Evolutionary conservation across 2,113 vertebrate genomes (phyloP).

Genomic region (Leptobrachium leishanense): DNA sequence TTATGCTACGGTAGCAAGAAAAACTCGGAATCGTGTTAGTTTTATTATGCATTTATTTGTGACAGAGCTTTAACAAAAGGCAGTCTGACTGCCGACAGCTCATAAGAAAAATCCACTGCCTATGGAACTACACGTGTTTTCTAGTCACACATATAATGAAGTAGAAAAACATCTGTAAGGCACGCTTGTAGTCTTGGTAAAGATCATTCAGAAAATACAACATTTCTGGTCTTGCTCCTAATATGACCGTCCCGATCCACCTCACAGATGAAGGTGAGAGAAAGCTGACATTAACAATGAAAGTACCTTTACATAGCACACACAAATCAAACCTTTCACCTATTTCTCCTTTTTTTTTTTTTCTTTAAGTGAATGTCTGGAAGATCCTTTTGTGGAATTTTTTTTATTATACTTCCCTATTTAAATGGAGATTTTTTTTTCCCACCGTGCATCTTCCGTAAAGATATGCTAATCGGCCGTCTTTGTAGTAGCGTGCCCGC

Average conservation of each 20-base stretch:
- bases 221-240: constrained; percentile 44
- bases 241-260: constrained; percentile 49
- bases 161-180: constrained; percentile 30
- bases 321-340: constrained; percentile 58
- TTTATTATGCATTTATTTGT: constrained; percentile 1
- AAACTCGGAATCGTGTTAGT: constrained; percentile 6
- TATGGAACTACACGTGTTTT: constrained; percentile 21
- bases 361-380: constrained; percentile 55
- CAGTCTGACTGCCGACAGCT: constrained; percentile 37
- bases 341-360: constrained; percentile 40
- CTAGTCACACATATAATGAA: constrained; percentile 5
- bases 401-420: constrained; percentile 50
- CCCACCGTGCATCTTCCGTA: constrained; percentile 55
- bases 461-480: constrained; percentile 59
- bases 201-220: constrained; percentile 39
- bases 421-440: constrained; percentile 63
- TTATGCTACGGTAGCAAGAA: background rate
- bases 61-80: constrained; percentile 34
- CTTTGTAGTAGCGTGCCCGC: constrained; percentile 52
- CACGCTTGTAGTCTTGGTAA: constrained; percentile 41
- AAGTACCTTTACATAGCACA: constrained; percentile 58
- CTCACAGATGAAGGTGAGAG: constrained; percentile 51
- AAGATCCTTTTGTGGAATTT: constrained; percentile 53
- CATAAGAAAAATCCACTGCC: constrained; percentile 32
- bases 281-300: constrained; percentile 25